Percentiles rank a stretch among this genome's conserved stretches.
phyloP scores from a whole-genome alignment of 2,797 vertebrate species.

The Halcyon chelicuti region DNA sequence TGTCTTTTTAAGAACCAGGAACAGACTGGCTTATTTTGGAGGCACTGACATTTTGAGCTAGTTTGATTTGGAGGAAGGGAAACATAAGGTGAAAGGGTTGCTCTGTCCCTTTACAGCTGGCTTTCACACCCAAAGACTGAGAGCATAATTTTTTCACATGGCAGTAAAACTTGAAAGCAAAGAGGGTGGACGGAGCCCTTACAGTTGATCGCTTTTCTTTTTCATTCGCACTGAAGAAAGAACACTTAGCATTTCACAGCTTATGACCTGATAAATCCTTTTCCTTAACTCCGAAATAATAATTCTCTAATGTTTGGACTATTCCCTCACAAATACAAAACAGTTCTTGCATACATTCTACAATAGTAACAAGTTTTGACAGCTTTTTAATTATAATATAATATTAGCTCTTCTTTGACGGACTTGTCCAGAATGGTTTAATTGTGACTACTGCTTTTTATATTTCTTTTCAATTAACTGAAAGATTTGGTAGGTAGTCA shows the following conservation, averaged over 20 bases:
- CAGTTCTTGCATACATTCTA: not conserved
- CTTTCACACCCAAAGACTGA: not conserved
- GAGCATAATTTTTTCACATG: not conserved
- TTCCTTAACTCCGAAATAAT: not conserved
- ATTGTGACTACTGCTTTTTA: not conserved
- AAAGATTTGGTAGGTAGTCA: not conserved
- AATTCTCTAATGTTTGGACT: not conserved
- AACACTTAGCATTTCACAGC: not conserved
- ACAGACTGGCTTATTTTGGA: not conserved
- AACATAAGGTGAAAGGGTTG: not conserved
- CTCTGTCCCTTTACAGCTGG: not conserved
- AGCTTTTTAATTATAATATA: not conserved
- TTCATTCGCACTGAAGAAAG: not conserved
- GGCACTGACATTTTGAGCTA: slow-evolving; percentile 7
- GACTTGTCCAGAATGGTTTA: not conserved
- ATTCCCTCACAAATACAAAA: not conserved
- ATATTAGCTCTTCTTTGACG: not conserved
- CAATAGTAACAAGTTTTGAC: not conserved
- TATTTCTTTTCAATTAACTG: not conserved
- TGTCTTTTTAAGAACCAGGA: not conserved
- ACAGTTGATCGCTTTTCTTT: not conserved
- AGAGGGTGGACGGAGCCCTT: not conserved
- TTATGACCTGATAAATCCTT: slow-evolving; percentile 10
- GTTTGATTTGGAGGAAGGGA: not conserved
- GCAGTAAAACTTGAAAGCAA: slow-evolving; percentile 36